Conservation (phyloP, 2,888 invertebrate genomes). For the Chirona hameri region DNA sequence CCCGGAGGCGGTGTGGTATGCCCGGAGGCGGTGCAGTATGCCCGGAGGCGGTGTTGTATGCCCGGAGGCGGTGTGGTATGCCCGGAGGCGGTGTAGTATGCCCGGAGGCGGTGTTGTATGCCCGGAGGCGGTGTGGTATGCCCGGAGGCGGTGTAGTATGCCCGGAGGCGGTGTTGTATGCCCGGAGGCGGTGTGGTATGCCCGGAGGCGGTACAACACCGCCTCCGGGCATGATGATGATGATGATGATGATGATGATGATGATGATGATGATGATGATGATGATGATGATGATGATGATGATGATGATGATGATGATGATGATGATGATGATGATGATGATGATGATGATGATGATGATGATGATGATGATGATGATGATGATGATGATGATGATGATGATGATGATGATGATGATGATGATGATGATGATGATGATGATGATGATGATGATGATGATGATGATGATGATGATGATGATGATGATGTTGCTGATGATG, state of each 20-base stretch:
- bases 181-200: too few relatives aligned
- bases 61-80: too few relatives aligned
- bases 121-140: too few relatives aligned
- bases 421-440: constrained; percentile 22
- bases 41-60: too few relatives aligned
- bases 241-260: constrained; percentile 22
- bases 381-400: constrained; percentile 22
- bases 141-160: too few relatives aligned
- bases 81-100: too few relatives aligned
- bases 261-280: constrained; percentile 22
- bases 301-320: constrained; percentile 30
- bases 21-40: too few relatives aligned
- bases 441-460: constrained; percentile 22
- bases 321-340: constrained; percentile 33
- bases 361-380: constrained; percentile 30
- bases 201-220: background rate
- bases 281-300: constrained; percentile 1
- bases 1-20: too few relatives aligned
- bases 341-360: constrained; percentile 29
- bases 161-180: too few relatives aligned
- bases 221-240: background rate
- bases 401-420: constrained; percentile 22
- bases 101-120: too few relatives aligned
- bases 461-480: too few relatives aligned
- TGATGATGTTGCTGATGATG: too few relatives aligned